A percentile compares a stretch with the other conserved stretches of the same genome.
phyloP scores from a whole-genome alignment of 2,888 invertebrate species.

The Sturmia bella region DNA sequence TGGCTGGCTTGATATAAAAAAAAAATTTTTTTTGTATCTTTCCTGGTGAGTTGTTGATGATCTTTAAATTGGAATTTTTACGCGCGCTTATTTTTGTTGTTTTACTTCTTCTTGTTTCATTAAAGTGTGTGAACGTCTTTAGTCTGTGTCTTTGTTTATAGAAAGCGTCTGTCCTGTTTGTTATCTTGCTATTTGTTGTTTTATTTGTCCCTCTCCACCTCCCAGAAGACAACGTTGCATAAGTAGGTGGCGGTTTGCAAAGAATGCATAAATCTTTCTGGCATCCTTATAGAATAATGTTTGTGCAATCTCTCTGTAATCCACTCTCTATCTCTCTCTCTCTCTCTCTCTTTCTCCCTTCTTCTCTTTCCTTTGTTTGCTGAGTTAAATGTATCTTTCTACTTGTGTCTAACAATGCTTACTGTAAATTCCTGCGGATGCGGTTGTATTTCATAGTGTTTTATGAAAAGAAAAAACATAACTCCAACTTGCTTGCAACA shows the following conservation, averaged over 20 bases:
- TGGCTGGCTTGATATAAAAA: constrained; percentile 3
- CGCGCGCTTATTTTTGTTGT: constrained; percentile 58
- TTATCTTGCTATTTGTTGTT: constrained; percentile 12
- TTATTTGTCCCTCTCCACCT: neutral
- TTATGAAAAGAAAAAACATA: neutral
- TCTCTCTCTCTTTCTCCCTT: neutral
- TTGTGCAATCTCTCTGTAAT: neutral
- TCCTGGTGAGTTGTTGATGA: constrained; percentile 49
- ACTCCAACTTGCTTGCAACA: constrained; percentile 48
- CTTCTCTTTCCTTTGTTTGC: neutral
- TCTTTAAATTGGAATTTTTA: constrained; percentile 68
- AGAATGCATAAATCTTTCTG: constrained; percentile 11
- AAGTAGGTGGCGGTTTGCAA: constrained; percentile 24
- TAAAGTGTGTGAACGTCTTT: constrained; percentile 10
- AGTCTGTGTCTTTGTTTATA: constrained; percentile 1
- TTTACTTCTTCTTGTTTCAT: neutral
- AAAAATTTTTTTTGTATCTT: no score
- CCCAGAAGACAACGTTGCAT: neutral
- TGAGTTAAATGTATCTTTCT: constrained; percentile 22
- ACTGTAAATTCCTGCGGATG: constrained; percentile 70
- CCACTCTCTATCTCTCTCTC: neutral
- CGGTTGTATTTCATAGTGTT: constrained; percentile 58
- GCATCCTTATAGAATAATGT: constrained; percentile 22
- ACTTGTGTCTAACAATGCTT: constrained; percentile 47
- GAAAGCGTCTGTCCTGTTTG: neutral